phyloP scores from a whole-genome alignment of 1,140 invertebrate genomes.

The Lordiphosa clarofinis region DNA sequence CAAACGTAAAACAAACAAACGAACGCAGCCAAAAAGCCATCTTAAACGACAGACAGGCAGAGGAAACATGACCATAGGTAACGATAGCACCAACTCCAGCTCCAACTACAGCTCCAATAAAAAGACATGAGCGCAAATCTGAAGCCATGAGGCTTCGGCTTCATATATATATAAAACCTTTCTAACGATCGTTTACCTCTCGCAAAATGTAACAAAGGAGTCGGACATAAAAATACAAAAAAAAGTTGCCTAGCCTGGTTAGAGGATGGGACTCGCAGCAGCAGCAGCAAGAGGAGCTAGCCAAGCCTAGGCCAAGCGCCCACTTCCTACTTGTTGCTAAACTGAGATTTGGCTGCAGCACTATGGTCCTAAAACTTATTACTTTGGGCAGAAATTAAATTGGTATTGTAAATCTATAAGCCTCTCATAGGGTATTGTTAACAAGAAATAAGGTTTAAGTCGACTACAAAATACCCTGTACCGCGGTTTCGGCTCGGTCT shows the following conservation, averaged over 20 bases:
- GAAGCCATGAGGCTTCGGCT: slow-evolving; percentile 36
- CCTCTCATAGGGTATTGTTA: no score
- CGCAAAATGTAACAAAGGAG: slow-evolving; percentile 77
- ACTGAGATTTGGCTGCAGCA: slow-evolving; percentile 46
- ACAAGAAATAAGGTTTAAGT: no score
- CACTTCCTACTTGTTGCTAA: slow-evolving; percentile 70
- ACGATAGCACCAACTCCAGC: slow-evolving; percentile 45
- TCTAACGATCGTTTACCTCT: slow-evolving; percentile 78
- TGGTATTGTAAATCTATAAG: no score
- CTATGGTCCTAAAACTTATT: not conserved
- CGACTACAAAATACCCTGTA: no score
- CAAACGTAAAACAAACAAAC: slow-evolving; percentile 38
- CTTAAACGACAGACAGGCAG: slow-evolving; percentile 72
- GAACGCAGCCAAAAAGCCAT: slow-evolving; percentile 62
- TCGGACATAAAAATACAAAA: slow-evolving; percentile 28
- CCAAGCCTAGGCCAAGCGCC: slow-evolving; percentile 69
- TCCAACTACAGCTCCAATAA: slow-evolving; percentile 59
- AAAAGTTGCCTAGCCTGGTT: slow-evolving; percentile 55
- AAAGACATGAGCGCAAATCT: slow-evolving; percentile 74
- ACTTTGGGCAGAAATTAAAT: no score
- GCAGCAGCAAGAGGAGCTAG: slow-evolving; percentile 20
- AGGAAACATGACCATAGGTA: slow-evolving; percentile 65
- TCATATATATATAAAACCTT: slow-evolving; percentile 62
- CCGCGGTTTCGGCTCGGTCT: no score
- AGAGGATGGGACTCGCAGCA: slow-evolving; percentile 3